These are phyloP conservation scores for Reinhardtius hippoglossoides DNA, from an alignment of 2,113 vertebrate genomes.

Conservation along the genomic window DNA sequence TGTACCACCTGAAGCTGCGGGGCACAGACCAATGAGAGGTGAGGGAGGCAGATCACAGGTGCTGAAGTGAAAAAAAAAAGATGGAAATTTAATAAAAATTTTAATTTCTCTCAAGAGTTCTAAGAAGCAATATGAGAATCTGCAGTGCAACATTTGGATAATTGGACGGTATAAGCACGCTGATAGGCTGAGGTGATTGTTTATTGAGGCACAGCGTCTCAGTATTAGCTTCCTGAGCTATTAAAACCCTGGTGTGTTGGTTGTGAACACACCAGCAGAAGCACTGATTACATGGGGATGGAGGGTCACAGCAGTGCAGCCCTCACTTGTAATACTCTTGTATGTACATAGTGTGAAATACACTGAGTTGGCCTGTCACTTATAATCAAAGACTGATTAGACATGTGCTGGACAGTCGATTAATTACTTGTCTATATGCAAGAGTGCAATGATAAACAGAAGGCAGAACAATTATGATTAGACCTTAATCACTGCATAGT, in stretches of 20 bases:
- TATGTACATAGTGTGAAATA: background rate
- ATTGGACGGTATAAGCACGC: constrained; percentile 9
- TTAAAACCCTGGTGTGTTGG: constrained; percentile 13
- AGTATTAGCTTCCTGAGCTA: background rate
- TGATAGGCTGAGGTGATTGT: constrained; percentile 25
- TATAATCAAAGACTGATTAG: background rate
- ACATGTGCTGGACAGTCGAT: background rate
- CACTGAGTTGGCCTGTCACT: constrained; percentile 1
- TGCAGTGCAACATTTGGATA: constrained; percentile 18
- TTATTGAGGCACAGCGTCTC: constrained; percentile 23
- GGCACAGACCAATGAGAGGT: background rate
- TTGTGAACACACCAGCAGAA: constrained; percentile 15
- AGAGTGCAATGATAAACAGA: constrained; percentile 8
- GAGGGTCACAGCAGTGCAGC: constrained; percentile 6
- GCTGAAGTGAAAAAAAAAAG: constrained; percentile 18
- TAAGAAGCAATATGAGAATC: constrained; percentile 25
- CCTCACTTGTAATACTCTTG: background rate
- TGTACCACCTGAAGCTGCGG: background rate
- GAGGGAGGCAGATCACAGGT: constrained; percentile 23
- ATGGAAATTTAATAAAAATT: constrained; percentile 58
- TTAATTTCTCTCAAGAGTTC: constrained; percentile 44
- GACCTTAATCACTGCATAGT: constrained; percentile 7
- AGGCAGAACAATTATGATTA: background rate
- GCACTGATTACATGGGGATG: background rate
- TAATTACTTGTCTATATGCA: background rate